A percentile compares a stretch with the other conserved stretches of the same genome.
phyloP scores from a whole-genome alignment of 2,888 invertebrate species.

The Apotomis turbidana region DNA sequence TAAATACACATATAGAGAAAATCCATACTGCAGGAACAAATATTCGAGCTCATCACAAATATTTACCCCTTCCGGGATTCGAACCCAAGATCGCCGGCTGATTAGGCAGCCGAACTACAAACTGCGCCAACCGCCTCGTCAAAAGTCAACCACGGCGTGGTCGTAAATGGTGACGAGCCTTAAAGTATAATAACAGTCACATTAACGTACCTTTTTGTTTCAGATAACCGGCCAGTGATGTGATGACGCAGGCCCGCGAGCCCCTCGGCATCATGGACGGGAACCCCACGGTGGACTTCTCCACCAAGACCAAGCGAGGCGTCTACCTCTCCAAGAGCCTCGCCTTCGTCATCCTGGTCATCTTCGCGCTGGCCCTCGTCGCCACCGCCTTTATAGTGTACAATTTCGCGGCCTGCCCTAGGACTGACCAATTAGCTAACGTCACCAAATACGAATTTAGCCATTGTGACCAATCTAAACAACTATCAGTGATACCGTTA shows the following conservation, averaged over 20 bases:
- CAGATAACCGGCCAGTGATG: conserved; percentile 78
- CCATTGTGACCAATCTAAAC: conserved; percentile 73
- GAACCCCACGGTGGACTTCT: conserved; percentile 85
- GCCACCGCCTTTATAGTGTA: conserved; percentile 90
- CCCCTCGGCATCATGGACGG: conserved; percentile 85
- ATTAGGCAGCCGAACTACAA: no score
- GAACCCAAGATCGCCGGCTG: no score
- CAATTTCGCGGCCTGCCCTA: conserved; percentile 88
- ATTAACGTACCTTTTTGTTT: conserved; percentile 43
- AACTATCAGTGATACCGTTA: conserved; percentile 71
- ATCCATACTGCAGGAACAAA: no score
- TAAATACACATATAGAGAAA: no score
- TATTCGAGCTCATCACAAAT: no score
- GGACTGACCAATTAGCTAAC: conserved; percentile 73
- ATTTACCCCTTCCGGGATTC: no score
- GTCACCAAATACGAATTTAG: conserved; percentile 76
- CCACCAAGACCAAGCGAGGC: conserved; percentile 84
- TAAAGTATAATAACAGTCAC: no score
- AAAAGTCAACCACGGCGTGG: no score
- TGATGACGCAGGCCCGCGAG: conserved; percentile 79
- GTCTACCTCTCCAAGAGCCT: conserved; percentile 87
- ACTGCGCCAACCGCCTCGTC: no score
- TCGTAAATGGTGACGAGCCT: no score
- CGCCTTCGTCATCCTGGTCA: conserved; percentile 84
- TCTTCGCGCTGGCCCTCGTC: conserved; percentile 86